phyloP scores from a whole-genome alignment of 2,113 vertebrate species.

The Hyaena hyaena region DNA sequence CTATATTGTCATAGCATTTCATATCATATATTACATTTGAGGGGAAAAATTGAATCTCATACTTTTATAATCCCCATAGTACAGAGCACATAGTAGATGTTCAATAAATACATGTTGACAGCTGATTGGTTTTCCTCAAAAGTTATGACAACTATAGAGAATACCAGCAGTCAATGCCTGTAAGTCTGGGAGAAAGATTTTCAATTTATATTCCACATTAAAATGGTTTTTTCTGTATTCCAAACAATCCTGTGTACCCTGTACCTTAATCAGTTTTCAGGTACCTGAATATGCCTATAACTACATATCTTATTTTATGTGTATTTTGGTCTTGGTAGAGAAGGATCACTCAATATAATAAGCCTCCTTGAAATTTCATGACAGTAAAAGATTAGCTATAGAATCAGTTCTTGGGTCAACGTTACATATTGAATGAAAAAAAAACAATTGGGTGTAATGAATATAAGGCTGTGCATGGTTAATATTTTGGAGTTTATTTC shows the following conservation, averaged over 20 bases:
- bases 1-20: not conserved
- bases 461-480: not conserved
- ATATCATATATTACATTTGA: constrained; percentile 35
- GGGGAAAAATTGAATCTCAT: not conserved
- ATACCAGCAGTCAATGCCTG: not conserved
- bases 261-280: not conserved
- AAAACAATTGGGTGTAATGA: not conserved
- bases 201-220: constrained; percentile 2
- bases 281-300: not conserved
- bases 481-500: constrained; percentile 16
- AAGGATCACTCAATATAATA: not conserved
- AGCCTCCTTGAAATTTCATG: constrained; percentile 11
- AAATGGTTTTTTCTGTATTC: not conserved
- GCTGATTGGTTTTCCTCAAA: constrained; percentile 3
- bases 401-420: not conserved
- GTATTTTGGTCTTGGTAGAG: not conserved
- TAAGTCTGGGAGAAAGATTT: not conserved
- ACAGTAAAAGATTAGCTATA: not conserved
- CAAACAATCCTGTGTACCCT: not conserved
- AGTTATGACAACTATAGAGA: not conserved
- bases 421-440: not conserved
- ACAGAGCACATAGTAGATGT: not conserved
- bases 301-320: not conserved
- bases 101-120: constrained; percentile 18
- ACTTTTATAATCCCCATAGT: not conserved